Evolutionary conservation across 2,113 vertebrate species (phyloP), one percentile per base, ranked within the genome.

Genomic region (Catharus fuscescens): DNA sequence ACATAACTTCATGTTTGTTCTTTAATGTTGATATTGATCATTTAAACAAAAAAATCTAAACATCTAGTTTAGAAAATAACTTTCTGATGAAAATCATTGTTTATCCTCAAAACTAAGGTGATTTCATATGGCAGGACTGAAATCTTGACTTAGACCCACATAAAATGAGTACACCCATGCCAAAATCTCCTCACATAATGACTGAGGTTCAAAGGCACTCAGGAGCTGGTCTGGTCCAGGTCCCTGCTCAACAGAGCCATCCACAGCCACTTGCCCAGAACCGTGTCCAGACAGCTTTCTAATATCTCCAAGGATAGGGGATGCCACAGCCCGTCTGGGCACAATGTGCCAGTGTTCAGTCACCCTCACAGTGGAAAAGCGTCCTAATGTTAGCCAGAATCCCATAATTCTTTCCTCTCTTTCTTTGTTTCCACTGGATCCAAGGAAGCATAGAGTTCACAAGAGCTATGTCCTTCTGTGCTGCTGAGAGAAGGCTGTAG

Each of bases 391-490:
- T 26, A 28, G 17, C 16, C 28, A 59, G 47, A 89, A n/a, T 4
- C 14, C 54, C 47, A 40, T 10, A 6, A 11, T 88, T 10, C 36
- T 56, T 86, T 86, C 13, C 28, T 71, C 38, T 45, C 15, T 74
- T 86, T 32, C 36, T 65, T 70, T 88, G n/a, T 47, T 86, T 86
- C 45, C 20, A 24, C 25, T 20, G 52, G 64, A 57, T 61, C 71
- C 18, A 62, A 62, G 26, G 20, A 71, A 40, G 20, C 9, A 18
- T 14, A 61, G 31, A 52, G 21, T 5, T 70, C 65, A 38, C 2
- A 0, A 10, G 31, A 70, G 3, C 56, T 6, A 1, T 61, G 31
- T 47, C 6, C 9, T n/a, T 71, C 71, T 12, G 1, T 42, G 34
- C 57, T 76, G n/a, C 61, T 70, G 47, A 61, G 23, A 74, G 13